Evolutionary conservation across 35 echinoderm and acorn worm species (phyloP).

Genomic region (Ophiothrix spiculata): DNA sequence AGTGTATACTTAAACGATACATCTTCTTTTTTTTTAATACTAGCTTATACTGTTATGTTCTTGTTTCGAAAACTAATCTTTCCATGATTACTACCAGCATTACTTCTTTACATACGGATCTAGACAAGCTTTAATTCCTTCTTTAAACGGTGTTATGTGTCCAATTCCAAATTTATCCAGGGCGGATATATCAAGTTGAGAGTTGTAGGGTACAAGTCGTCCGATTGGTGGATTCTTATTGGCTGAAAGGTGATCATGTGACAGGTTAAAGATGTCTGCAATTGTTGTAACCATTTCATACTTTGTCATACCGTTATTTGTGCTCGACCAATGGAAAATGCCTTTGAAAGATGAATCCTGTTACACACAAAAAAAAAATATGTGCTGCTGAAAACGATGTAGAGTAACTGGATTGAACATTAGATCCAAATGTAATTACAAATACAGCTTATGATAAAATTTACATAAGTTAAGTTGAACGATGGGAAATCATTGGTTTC

Average conservation of each 20-base stretch:
- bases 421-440: too few species aligned
- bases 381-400: too few species aligned
- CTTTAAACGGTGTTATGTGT: slow-evolving; percentile 6
- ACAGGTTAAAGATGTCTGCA: slow-evolving; percentile 25
- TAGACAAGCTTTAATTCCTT: slow-evolving; percentile 35
- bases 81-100: too few species aligned
- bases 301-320: slow-evolving; percentile 22
- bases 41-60: too few species aligned
- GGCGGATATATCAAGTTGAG: slow-evolving; percentile 25
- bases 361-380: too few species aligned
- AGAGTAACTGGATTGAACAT: too few species aligned
- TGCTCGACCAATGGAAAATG: slow-evolving; percentile 27
- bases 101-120: slow-evolving; percentile 23
- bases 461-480: too few species aligned
- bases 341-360: slow-evolving; percentile 38
- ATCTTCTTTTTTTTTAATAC: too few species aligned
- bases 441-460: too few species aligned
- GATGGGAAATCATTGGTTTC: too few species aligned
- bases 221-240: slow-evolving; percentile 26
- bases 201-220: slow-evolving; percentile 20
- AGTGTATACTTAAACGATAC: too few species aligned
- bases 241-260: slow-evolving; percentile 29
- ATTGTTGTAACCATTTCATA: slow-evolving; percentile 21
- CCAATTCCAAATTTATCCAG: slow-evolving; percentile 22
- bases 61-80: too few species aligned